Percentiles rank a stretch among this genome's conserved stretches.
These are phyloP conservation scores for Oryzias curvinotus DNA, from an alignment of 2,113 vertebrate species.

Conservation along the genomic window DNA sequence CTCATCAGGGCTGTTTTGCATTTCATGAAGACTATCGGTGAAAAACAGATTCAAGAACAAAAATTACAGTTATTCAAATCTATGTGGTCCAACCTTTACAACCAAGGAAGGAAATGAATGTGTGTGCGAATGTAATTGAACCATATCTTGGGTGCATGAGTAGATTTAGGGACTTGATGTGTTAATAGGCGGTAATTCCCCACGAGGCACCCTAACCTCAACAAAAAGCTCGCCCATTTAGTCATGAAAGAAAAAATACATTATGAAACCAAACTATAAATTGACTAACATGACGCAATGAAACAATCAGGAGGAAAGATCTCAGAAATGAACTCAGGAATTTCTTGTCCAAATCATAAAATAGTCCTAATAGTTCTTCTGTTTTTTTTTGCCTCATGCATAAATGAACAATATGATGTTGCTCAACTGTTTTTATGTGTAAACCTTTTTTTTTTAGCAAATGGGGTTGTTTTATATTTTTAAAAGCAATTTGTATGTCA, in stretches of 20 bases:
- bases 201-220: background rate
- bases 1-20: no score
- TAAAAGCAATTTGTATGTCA: no score
- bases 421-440: no score
- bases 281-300: conserved; percentile 33
- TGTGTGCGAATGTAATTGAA: conserved; percentile 33
- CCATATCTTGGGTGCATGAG: background rate
- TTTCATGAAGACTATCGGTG: no score
- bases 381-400: no score
- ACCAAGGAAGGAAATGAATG: conserved; percentile 55
- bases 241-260: conserved; percentile 29
- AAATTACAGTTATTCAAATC: no score
- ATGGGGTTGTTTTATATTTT: no score
- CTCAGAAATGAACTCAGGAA: conserved; percentile 9
- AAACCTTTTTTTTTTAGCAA: no score
- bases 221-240: conserved; percentile 15
- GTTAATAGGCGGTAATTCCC: conserved; percentile 44
- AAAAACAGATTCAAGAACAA: no score
- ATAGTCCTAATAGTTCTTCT: conserved; percentile 9
- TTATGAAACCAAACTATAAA: conserved; percentile 29
- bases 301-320: conserved; percentile 5
- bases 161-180: conserved; percentile 31
- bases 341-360: conserved; percentile 30
- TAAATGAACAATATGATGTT: no score
- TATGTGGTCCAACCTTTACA: conserved; percentile 39